Percentiles rank a stretch among this genome's conserved stretches.
Evolutionary conservation across 23 tunicate species (phyloP).

Genomic region (Ciona savignyi): DNA sequence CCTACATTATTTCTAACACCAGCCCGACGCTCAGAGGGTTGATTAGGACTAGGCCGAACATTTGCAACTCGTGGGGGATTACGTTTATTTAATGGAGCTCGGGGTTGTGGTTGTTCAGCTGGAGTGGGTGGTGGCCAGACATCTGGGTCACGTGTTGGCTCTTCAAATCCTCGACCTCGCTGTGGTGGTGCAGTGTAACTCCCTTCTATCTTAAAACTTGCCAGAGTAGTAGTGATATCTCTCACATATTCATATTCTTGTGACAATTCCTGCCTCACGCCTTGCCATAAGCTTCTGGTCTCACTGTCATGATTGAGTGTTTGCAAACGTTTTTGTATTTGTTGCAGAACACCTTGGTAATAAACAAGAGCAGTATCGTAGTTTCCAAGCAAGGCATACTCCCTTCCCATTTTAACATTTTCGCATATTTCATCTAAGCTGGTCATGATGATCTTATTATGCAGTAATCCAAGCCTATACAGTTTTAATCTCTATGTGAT

Average conservation of each 20-base stretch:
- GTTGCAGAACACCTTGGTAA: slow-evolving; percentile 90
- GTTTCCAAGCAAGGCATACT: slow-evolving; percentile 88
- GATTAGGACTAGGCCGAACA: slow-evolving; percentile 11
- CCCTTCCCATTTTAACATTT: slow-evolving; percentile 91
- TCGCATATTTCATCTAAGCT: slow-evolving; percentile 70
- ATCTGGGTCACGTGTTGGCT: slow-evolving; percentile 81
- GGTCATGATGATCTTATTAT: not conserved
- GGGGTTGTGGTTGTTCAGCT: slow-evolving; percentile 23
- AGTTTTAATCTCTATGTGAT: no score
- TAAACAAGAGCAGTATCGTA: slow-evolving; percentile 93
- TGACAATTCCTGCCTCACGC: slow-evolving; percentile 40
- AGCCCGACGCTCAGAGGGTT: slow-evolving; percentile 16
- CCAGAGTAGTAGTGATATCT: slow-evolving; percentile 73
- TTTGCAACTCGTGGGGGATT: slow-evolving; percentile 27
- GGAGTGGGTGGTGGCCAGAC: slow-evolving; percentile 98
- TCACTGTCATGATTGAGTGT: slow-evolving; percentile 29
- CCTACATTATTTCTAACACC: slow-evolving; percentile 7
- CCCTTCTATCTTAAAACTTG: slow-evolving; percentile 62
- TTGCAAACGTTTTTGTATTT: slow-evolving; percentile 65
- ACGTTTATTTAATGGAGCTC: slow-evolving; percentile 4
- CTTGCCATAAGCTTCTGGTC: slow-evolving; percentile 51
- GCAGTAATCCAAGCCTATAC: no score
- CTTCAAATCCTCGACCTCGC: slow-evolving; percentile 45
- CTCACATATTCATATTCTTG: slow-evolving; percentile 71
- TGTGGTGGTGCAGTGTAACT: slow-evolving; percentile 35